Evolutionary conservation across 2,797 vertebrate species (phyloP), one percentile per base, ranked within the genome.

Genomic region (Podarcis lilfordi): DNA sequence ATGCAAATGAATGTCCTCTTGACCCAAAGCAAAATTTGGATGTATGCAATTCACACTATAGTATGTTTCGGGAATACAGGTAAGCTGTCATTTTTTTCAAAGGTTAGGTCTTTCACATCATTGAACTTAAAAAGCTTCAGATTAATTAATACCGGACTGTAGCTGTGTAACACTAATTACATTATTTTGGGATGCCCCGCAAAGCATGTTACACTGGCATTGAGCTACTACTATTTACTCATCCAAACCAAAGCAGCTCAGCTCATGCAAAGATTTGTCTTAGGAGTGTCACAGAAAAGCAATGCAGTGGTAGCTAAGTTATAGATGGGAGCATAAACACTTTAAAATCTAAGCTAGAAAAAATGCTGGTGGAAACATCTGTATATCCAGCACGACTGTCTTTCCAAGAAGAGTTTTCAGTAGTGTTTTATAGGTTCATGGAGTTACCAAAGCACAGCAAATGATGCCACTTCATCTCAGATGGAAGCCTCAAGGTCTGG

Each of bases 71-170:
- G 3, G 90, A 90, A 45, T 55, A 86, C 0, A 55, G n/a, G n/a
- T 77, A 86, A 89, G 78, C 68, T 66, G 11, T 43, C 15, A 75
- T 90, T 88, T 94, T 90, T 94, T 86, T 86, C 84, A 75, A 13
- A 80, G 76, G 77, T 72, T 90, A 5, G n/a, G 10, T 71, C 64
- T 50, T 89, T 82, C 81, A 13, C 40, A 19, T 45, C 27, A 72
- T 89, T 71, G 17, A 83, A 43, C 35, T 79, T 45, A n/a, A 11
- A 68, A n/a, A 2, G 13, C 2, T 80, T 3, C 40, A 77, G 88
- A 86, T 15, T 79, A 88, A 64, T 59, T 0, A 55, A 86, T 11
- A 40, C 40, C 5, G 5, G 40, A 40, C 80, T 91, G 82, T 81
- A 78, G 91, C 89, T 23, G 37, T 45, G 50, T 9, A 68, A 35